A percentile compares a stretch with the other conserved stretches of the same genome.
Conservation (phyloP, 2,113 vertebrate species). For the Siphamia tubifer region DNA sequence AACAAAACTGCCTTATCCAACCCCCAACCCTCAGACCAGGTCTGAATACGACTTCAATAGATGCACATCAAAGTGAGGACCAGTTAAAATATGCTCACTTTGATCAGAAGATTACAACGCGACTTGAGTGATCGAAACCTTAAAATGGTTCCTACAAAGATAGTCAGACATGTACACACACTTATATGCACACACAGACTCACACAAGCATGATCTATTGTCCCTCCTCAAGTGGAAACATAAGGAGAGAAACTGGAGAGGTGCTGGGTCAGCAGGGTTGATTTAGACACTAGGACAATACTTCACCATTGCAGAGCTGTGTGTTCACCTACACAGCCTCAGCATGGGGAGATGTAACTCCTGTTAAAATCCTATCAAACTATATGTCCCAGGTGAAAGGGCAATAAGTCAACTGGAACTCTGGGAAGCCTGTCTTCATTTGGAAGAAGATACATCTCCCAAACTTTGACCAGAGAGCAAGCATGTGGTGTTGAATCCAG, state of each 20-base stretch:
- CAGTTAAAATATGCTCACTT: too few relatives aligned
- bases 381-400: background rate
- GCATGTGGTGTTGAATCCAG: conserved; percentile 25
- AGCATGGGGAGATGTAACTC: background rate
- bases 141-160: background rate
- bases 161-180: background rate
- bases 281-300: conserved; percentile 30
- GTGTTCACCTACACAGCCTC: conserved; percentile 22
- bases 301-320: conserved; percentile 18
- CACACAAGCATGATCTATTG: background rate
- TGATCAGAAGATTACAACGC: too few relatives aligned
- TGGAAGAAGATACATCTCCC: background rate
- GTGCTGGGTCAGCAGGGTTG: conserved; percentile 24
- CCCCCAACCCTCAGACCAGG: too few relatives aligned
- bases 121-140: background rate
- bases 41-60: too few relatives aligned
- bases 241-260: conserved; percentile 26
- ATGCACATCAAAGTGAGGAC: too few relatives aligned
- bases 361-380: conserved; percentile 10
- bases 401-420: conserved; percentile 1
- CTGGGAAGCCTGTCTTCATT: conserved; percentile 9
- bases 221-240: conserved; percentile 38
- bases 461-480: conserved; percentile 23
- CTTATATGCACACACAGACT: background rate
- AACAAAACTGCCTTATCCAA: too few relatives aligned